Conservation (phyloP, 2,888 invertebrate genomes). For the Hoplodrina ambigua region DNA sequence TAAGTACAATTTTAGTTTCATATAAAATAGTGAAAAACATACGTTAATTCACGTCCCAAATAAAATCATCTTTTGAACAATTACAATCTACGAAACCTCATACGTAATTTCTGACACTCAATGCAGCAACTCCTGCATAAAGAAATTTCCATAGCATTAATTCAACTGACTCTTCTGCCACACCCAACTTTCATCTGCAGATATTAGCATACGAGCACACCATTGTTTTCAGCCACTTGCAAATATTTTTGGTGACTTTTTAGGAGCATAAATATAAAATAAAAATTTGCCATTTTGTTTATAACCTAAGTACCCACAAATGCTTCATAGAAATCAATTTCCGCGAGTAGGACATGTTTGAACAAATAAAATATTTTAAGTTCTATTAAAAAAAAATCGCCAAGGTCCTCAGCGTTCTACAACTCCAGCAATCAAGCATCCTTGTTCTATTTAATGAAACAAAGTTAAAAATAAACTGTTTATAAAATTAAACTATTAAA, state of each 20-base stretch:
- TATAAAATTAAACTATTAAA: slow-evolving; percentile 26
- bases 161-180: slow-evolving; percentile 30
- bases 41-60: too few species aligned
- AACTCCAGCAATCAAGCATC: neutral
- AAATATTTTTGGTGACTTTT: neutral
- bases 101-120: slow-evolving; percentile 1
- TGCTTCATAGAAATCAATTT: too few species aligned
- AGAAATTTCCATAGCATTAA: slow-evolving; percentile 31
- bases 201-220: slow-evolving; percentile 11
- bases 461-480: slow-evolving; percentile 11
- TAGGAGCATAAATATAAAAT: neutral
- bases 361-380: neutral
- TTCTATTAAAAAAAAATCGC: neutral
- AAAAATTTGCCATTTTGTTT: too few species aligned
- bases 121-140: slow-evolving; percentile 1
- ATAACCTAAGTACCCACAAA: too few species aligned
- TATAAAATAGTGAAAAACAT: neutral
- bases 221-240: slow-evolving; percentile 11
- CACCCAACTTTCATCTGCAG: slow-evolving; percentile 25
- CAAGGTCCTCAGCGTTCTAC: too few species aligned
- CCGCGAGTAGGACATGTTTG: too few species aligned
- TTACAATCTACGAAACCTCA: neutral
- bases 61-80: too few species aligned
- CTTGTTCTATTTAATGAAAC: slow-evolving; percentile 1
- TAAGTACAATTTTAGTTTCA: neutral